phyloP scores from a whole-genome alignment of 2,797 vertebrate genomes.

The Poeciliopsis turneri region DNA sequence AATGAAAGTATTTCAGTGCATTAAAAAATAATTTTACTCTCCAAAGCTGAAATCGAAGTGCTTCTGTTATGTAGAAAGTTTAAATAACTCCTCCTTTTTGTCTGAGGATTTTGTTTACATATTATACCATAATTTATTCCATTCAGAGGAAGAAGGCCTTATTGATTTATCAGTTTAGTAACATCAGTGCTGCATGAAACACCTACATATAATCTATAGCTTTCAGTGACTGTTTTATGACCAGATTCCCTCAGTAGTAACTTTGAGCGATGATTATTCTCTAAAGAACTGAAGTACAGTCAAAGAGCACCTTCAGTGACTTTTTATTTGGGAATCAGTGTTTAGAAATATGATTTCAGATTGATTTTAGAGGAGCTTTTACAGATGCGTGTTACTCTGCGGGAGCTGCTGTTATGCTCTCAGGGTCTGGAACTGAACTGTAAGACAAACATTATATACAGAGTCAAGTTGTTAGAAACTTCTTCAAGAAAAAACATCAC shows the following conservation, averaged over 20 bases:
- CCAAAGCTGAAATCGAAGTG: neutral
- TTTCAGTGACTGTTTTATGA: conserved; percentile 47
- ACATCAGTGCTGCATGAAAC: neutral
- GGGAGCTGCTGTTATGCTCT: conserved; percentile 16
- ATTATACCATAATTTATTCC: neutral
- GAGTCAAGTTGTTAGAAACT: conserved; percentile 15
- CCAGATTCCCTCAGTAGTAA: conserved; percentile 44
- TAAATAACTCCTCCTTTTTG: neutral
- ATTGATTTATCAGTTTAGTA: neutral
- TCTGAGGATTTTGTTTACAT: neutral
- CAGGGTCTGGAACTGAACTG: conserved; percentile 31
- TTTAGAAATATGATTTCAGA: neutral
- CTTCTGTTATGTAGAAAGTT: neutral
- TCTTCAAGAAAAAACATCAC: neutral
- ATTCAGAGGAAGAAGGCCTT: neutral
- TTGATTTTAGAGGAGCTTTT: neutral
- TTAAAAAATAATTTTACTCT: neutral
- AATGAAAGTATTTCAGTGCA: neutral
- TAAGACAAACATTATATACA: conserved; percentile 16
- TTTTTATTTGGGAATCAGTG: conserved; percentile 47
- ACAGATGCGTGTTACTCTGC: conserved; percentile 14
- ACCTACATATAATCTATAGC: conserved; percentile 41
- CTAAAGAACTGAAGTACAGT: conserved; percentile 61
- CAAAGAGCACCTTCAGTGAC: conserved; percentile 21
- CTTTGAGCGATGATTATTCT: conserved; percentile 55